Evolutionary conservation across 1,140 invertebrate species (phyloP), one percentile per base, ranked within the genome.

Genomic region (Habropoda laboriosa): DNA sequence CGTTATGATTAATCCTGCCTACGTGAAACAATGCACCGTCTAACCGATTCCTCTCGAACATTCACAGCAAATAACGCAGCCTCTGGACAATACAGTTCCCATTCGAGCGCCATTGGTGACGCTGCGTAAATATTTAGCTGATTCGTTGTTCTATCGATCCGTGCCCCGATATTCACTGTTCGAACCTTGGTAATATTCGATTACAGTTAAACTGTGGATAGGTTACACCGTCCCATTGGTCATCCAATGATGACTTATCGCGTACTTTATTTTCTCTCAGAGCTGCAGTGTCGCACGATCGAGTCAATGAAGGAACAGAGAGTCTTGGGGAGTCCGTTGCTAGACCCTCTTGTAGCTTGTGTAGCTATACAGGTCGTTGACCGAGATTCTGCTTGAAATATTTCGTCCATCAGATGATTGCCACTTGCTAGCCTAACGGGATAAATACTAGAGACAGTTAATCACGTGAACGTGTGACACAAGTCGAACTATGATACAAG

Each of bases 1-100:
- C 24, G 42, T 53, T 63, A 64, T 73, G 47, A 79, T 79, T 72
- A 73, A 79, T 79, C 49, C 68, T 18, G 38, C 6, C 38, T 4
- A 27, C 35, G 21, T 5, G 45, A 16, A 53, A 63, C 49, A 53
- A 79, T 55, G n/a, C 38, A 2, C 3, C 61, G 49, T 32, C 27
- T 24, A 40, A 40, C 16, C 40, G n/a, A 18, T 24, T 30, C 67
- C 35, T n/a, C 16, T 30, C 42, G 27, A 61, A 51, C 35, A 16
- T 40, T 38, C 35, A 3, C 35, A 35, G 35, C 60, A 74, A 74
- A 74, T 74, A 74, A 35, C n/a, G 45, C 40, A 42, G 18, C 24
- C 7, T 10, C 16, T 27, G 18, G 18, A 53, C 47, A 53, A 74
- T 53, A 30, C 35, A 53, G 24, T 30, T 51, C 53, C 60, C 21